Evolutionary conservation across 2,797 vertebrate genomes (phyloP), one percentile per base, ranked within the genome.

Genomic region (Psittacula derbiana): DNA sequence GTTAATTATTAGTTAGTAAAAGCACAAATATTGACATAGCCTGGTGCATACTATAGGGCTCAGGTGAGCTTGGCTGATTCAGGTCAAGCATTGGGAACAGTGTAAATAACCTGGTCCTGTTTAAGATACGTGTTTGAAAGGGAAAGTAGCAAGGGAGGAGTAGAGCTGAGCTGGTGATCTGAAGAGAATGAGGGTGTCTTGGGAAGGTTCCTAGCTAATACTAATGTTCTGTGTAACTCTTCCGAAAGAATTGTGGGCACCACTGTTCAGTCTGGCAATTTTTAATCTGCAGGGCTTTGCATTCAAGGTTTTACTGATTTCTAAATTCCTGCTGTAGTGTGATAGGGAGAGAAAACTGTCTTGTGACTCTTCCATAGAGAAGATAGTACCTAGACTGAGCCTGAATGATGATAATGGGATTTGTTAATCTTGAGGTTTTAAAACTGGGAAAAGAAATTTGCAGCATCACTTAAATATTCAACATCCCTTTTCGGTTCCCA

Each of bases 1-100:
- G 94, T 96, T 96, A 91, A 95, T 92, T 86, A 90, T 95, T 94
- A 92, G 21, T 88, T 83, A 75, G 89, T 55, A 60, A 91, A 89
- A 83, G 80, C 64, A 83, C 90, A 91, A 97, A 95, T 96, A 94
- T 93, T 97, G 94, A 96, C 92, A 67, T 52, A 95, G 58, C 30
- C 61, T 90, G 74, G 64, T 57, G 55, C 18, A 19, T 43, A 23
- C 16, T 92, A 1, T 38, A 65, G 33, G 36, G 70, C 89, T 92
- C 82, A 78, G 72, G 70, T 92, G 92, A 90, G 62, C 0, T 0
- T 20, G 30, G 44, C 76, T 53, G 83, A 74, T 93, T 88, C 80
- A 55, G 82, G 86, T 92, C 89, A 93, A 82, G 65, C 53, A 12
- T 66, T 62, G 53, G 61, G 65, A 72, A 33, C 87, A 88, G 24